These are phyloP conservation scores for Lutjanus argentimaculatus DNA, from an alignment of 2,797 vertebrate species.

Conservation along the genomic window DNA sequence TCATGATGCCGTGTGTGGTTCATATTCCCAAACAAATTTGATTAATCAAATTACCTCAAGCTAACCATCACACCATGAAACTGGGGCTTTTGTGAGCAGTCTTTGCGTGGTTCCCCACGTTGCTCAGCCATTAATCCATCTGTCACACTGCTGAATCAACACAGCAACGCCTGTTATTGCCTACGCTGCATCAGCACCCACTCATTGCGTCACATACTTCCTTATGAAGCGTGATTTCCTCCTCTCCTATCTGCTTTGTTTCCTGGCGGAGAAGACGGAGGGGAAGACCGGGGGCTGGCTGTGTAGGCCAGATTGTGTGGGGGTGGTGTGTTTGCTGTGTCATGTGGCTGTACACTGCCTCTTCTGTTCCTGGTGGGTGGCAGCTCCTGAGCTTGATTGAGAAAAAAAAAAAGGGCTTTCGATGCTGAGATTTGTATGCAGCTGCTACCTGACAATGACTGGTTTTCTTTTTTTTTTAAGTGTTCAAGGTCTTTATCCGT, in stretches of 20 bases:
- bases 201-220: conserved; percentile 43
- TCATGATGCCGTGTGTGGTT: background rate
- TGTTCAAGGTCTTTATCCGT: conserved; percentile 14
- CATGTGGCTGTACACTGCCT: conserved; percentile 70
- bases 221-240: conserved; percentile 54
- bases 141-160: conserved; percentile 33
- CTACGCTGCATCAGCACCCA: conserved; percentile 25
- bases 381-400: conserved; percentile 27
- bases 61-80: background rate
- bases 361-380: conserved; percentile 68
- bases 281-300: conserved; percentile 46
- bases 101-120: conserved; percentile 9
- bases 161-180: conserved; percentile 23
- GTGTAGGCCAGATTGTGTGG: conserved; percentile 62
- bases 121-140: conserved; percentile 10
- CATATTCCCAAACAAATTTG: background rate
- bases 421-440: background rate
- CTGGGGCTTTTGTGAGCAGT: background rate
- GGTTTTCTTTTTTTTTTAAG: background rate
- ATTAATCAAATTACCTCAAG: conserved; percentile 17
- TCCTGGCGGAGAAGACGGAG: conserved; percentile 30
- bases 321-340: conserved; percentile 69
- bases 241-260: conserved; percentile 41
- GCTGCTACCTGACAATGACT: background rate
- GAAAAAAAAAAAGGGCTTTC: conserved; percentile 5